Evolutionary conservation across 2,113 vertebrate species (phyloP), one percentile per base, ranked within the genome.

Genomic region (Hepsetus odoe): DNA sequence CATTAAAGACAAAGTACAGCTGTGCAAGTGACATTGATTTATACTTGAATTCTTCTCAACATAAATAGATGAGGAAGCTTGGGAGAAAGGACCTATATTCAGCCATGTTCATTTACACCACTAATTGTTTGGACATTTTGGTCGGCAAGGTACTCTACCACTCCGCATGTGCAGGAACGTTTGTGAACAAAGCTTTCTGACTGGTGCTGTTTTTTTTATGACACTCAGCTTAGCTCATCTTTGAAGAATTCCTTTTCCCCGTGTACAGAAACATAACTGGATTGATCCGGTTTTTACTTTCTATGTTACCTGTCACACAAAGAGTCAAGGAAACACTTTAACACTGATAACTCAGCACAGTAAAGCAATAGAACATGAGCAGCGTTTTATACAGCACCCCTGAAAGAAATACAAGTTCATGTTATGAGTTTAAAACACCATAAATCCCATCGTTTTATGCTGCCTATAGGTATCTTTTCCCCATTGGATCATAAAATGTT

Each of bases 231-330:
- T 53, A 72, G 24, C 44, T 72, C 77, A 79, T 30, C 40, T 51
- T 55, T 14, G 16, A 79, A 79, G 49, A 53, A 72, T 72, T 64
- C 33, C 44, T 78, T 55, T 62, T n/a, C 20, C 49, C 8, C 4
- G 6, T 62, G n/a, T 14, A 22, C 20, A 35, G 51, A 64, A 28
- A 9, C 16, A 49, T 64, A 33, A 35, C 58, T 35, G 59, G 20
- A 38, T 64, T 35, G 20, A 49, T 44, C 26, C 20, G 44, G 40
- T 24, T 44, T 35, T 64, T 22, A 20, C 22, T 64, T 61, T 61
- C 18, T 46, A 32, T 74, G 38, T 46, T 32, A 46, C 20, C 26
- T 74, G 56, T 24, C 32, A 49, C 59, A 32, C 26, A 62, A 33
- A 62, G 5, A 49, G 2, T 14, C 58, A 49, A 4, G n/a, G 26